Evolutionary conservation across 2,113 vertebrate species (phyloP), one percentile per base, ranked within the genome.

Genomic region (Poecile atricapillus): DNA sequence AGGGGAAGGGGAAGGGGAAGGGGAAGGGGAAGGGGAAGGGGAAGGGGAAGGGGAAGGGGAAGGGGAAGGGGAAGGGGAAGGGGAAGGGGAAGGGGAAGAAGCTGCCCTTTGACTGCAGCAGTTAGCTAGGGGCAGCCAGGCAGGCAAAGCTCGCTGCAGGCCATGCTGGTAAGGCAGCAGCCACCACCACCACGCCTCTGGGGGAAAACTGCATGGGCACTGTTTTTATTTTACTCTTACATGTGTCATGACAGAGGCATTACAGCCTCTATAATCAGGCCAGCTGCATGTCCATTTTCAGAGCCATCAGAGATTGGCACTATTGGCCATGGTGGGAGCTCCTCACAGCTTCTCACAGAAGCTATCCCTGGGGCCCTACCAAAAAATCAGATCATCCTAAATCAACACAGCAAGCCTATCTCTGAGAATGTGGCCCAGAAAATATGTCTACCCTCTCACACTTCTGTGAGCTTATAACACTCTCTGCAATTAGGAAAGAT

Each of bases 101-200:
- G 39, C 39, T 39, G 39, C 39, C 39, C 39, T 39, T 39, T 39
- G 0, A 21, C n/a, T 5, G 2, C 33, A 7, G 31, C 7, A 5
- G 15, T 4, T 8, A 5, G 19, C 28, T 15, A 11, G 13, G 46
- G 22, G 13, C 17, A 33, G 22, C 35, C 35, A 50, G 44, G 22
- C 15, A 11, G 56, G 56, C 15, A 49, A 23, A 31, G 21, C n/a
- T 37, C 3, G 0, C 39, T 53, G 37, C 1, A 0, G 17, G 44
- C 65, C 2, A 0, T 4, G 13, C 35, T 0, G 3, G 22, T 7
- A 27, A 21, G 23, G 17, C 37, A 6, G 23, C 52, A 20, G 39
- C 37, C 22, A 25, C 30, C 43, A 6, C 30, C 4, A 6, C 6
- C 43, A 15, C 20, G 37, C 2, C 14, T 33, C 43, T 17, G 15